Evolutionary conservation across 2,797 vertebrate species (phyloP), one percentile per base, ranked within the genome.

Genomic region (Sphaeramia orbicularis): DNA sequence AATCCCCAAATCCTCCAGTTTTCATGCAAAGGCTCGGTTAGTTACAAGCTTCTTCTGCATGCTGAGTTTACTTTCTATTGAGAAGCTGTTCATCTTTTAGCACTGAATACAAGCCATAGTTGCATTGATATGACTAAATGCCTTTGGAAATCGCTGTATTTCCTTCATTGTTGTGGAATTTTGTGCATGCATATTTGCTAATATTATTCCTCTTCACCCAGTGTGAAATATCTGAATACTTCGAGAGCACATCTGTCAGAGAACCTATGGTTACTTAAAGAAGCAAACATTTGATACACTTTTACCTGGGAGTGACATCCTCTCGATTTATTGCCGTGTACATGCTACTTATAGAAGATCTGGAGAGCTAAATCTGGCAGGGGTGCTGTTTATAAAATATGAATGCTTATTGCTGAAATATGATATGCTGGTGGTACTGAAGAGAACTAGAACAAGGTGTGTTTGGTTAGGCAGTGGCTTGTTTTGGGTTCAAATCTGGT

Each of bases 201-300:
- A 60, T 62, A 75, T 60, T 43, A 55, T 74, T 68, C 52, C 57
- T 74, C 55, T 19, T 66, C 45, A 41, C 63, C 57, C 48, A 37
- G 48, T 13, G 24, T 36, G 40, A 53, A 79, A 74, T 6, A 41
- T 73, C 59, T 60, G 65, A 50, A 71, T 62, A 78, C 60, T 63
- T 58, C 53, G 58, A 72, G 63, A 73, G 51, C 80, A 56, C 57
- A 63, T 56, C 74, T 78, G 69, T 84, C 83, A 80, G 54, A 69
- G 57, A 38, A 32, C 43, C 52, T 74, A 57, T 83, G 87, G 77
- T 81, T 79, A 72, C 80, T 83, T 68, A 72, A 78, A 83, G 84
- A 76, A 63, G 68, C 85, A 76, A 86, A 89, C 82, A 88, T 90
- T 85, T 81, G 68, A 79, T 85, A 78, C 64, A 83, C 73, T 78